A percentile compares a stretch with the other conserved stretches of the same genome.
Conservation (phyloP, 2,888 invertebrate species). For the Ochropacha duplaris region DNA sequence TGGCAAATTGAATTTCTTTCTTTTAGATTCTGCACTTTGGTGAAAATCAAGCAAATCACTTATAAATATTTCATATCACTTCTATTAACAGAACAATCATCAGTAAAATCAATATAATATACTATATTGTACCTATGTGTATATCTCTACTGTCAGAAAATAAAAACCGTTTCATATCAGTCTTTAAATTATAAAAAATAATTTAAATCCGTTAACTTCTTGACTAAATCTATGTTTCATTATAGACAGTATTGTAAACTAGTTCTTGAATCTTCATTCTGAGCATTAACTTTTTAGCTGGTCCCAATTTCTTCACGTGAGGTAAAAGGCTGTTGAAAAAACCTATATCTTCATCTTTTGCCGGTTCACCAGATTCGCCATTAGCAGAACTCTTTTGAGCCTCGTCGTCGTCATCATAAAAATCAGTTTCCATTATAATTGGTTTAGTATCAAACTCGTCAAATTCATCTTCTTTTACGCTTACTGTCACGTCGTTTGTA, state of each 20-base stretch:
- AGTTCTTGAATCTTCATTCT: constrained; percentile 78
- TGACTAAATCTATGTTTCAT: constrained; percentile 44
- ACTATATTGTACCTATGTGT: neutral
- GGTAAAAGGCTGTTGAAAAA: constrained; percentile 76
- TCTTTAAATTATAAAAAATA: neutral
- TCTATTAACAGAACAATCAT: neutral
- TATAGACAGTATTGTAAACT: constrained; percentile 77
- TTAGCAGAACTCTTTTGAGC: constrained; percentile 45
- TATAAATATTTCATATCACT: too few species aligned
- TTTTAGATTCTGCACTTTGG: too few species aligned
- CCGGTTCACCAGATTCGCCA: constrained; percentile 37
- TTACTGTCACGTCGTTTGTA: constrained; percentile 24
- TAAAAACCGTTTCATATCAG: neutral
- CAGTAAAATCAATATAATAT: neutral
- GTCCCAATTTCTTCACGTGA: constrained; percentile 72
- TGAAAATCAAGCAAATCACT: too few species aligned
- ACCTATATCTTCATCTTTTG: constrained; percentile 74
- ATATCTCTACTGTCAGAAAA: neutral
- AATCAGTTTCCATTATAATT: constrained; percentile 74
- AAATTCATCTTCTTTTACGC: constrained; percentile 70
- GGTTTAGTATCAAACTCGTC: constrained; percentile 78
- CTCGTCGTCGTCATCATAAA: constrained; percentile 75
- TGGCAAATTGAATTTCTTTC: too few species aligned
- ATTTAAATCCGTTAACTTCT: neutral
- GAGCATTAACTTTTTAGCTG: constrained; percentile 75